Conservation (phyloP, 2,888 invertebrate genomes). For the Chymomyza procnemis region DNA sequence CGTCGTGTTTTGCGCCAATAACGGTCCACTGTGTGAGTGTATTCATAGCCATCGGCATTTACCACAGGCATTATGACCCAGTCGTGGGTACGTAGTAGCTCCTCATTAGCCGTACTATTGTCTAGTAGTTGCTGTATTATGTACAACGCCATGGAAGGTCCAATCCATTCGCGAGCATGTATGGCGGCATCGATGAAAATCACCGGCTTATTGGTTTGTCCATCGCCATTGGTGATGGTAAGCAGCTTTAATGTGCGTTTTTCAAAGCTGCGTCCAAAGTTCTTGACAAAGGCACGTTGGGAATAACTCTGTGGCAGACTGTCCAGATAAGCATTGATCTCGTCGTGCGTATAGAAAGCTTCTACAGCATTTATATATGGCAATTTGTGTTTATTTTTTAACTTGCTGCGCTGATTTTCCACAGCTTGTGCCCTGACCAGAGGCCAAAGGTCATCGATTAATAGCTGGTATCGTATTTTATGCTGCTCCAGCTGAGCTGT, state of each 20-base stretch:
- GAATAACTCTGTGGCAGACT: slow-evolving; percentile 79
- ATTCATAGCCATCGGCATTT: slow-evolving; percentile 87
- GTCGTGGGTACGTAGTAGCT: slow-evolving; percentile 81
- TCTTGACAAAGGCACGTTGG: slow-evolving; percentile 80
- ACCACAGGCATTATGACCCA: slow-evolving; percentile 83
- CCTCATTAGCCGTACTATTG: slow-evolving; percentile 74
- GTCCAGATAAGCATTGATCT: slow-evolving; percentile 80
- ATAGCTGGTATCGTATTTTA: slow-evolving; percentile 39
- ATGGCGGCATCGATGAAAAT: slow-evolving; percentile 80
- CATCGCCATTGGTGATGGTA: slow-evolving; percentile 80
- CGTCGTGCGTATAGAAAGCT: slow-evolving; percentile 58
- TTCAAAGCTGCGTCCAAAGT: slow-evolving; percentile 82
- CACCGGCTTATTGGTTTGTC: slow-evolving; percentile 80
- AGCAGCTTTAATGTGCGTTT: slow-evolving; percentile 81
- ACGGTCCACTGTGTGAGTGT: slow-evolving; percentile 78
- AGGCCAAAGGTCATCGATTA: slow-evolving; percentile 51
- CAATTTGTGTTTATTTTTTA: slow-evolving; percentile 5
- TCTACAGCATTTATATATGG: slow-evolving; percentile 45
- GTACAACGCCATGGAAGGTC: slow-evolving; percentile 81
- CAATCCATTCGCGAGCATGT: slow-evolving; percentile 84
- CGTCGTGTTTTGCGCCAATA: slow-evolving; percentile 81
- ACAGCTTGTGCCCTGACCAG: slow-evolving; percentile 44
- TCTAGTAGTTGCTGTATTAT: slow-evolving; percentile 81
- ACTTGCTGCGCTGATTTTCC: slow-evolving; percentile 42
- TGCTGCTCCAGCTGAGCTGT: slow-evolving; percentile 20